Conservation (phyloP, 2,888 invertebrate species). For the Matsumyia berberina region DNA sequence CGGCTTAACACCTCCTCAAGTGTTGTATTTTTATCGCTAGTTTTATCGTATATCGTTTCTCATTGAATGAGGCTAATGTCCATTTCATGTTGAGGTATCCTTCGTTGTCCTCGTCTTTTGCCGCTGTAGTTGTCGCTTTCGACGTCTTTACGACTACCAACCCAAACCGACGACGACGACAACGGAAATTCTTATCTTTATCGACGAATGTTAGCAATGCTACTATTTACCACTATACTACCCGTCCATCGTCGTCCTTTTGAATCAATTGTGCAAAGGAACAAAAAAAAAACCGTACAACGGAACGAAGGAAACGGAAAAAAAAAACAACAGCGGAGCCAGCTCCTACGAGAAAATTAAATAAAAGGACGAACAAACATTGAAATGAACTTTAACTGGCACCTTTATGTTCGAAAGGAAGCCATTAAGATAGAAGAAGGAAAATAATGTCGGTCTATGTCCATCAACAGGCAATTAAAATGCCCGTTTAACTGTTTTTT, state of each 20-base stretch:
- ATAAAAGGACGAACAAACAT: conserved; percentile 72
- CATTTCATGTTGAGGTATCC: conserved; percentile 75
- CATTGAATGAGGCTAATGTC: conserved; percentile 75
- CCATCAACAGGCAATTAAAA: conserved; percentile 77
- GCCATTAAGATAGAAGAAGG: conserved; percentile 75
- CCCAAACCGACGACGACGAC: conserved; percentile 44
- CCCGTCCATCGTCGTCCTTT: conserved; percentile 51
- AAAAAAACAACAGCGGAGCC: conserved; percentile 7
- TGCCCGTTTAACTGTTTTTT: conserved; percentile 71
- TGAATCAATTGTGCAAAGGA: conserved; percentile 52
- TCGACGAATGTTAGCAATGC: conserved; percentile 74
- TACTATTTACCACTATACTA: conserved; percentile 65
- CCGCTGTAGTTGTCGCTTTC: conserved; percentile 42
- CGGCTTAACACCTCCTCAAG: conserved; percentile 72
- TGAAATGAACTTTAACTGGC: conserved; percentile 76
- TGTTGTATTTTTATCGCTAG: conserved; percentile 74
- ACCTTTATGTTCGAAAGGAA: conserved; percentile 75
- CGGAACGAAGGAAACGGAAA: not conserved
- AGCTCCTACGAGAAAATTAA: conserved; percentile 57
- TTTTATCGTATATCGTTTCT: conserved; percentile 75
- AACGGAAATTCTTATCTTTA: conserved; percentile 76
- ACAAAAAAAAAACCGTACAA: conserved; percentile 4
- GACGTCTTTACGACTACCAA: conserved; percentile 54
- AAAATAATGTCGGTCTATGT: conserved; percentile 76
- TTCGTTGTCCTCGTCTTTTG: conserved; percentile 38